Evolutionary conservation across 2,888 invertebrate genomes (phyloP).

Genomic region (Erebia epiphron): DNA sequence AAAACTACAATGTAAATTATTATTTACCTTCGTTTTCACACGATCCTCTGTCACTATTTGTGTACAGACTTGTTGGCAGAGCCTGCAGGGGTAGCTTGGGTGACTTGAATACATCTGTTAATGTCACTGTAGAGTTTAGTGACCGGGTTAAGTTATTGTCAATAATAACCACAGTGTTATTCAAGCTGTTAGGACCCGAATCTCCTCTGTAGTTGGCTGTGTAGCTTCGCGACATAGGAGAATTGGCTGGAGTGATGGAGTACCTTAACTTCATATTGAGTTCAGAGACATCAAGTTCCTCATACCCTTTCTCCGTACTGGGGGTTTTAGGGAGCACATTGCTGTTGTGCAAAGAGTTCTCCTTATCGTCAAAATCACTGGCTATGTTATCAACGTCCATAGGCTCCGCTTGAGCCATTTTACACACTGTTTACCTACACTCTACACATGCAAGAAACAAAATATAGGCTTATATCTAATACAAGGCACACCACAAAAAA

Average conservation of each 20-base stretch:
- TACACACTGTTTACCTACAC: conserved; percentile 38
- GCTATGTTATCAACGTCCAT: conserved; percentile 70
- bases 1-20: background rate
- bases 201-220: conserved; percentile 58
- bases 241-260: conserved; percentile 68
- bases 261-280: conserved; percentile 75
- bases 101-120: conserved; percentile 54
- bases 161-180: conserved; percentile 43
- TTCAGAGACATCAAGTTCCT: conserved; percentile 73
- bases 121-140: conserved; percentile 59
- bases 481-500: conserved; percentile 56
- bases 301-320: conserved; percentile 72
- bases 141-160: conserved; percentile 66
- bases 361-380: conserved; percentile 74
- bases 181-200: conserved; percentile 49
- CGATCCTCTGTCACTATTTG: conserved; percentile 54
- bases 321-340: conserved; percentile 62
- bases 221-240: conserved; percentile 74
- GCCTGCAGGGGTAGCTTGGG: conserved; percentile 63
- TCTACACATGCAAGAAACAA: conserved; percentile 24
- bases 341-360: conserved; percentile 66
- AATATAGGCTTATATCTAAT: conserved; percentile 41
- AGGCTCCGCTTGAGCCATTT: conserved; percentile 71
- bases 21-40: conserved; percentile 45
- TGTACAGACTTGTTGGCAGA: conserved; percentile 52